Evolutionary conservation across 2,888 invertebrate genomes (phyloP), one percentile per base, ranked within the genome.

Genomic region (Notocelia uddmanniana): DNA sequence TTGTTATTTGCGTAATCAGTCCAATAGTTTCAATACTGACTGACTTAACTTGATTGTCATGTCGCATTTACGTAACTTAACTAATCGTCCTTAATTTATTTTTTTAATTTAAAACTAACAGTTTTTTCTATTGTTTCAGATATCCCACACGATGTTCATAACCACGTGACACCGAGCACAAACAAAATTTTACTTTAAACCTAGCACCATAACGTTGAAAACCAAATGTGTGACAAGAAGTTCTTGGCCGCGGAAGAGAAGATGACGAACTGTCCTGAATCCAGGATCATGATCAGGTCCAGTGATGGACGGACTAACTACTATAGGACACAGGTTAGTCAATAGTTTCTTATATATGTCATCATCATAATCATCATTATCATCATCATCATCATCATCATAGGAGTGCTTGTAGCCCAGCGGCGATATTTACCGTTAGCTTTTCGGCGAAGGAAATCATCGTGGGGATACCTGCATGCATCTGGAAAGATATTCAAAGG

Each of bases 221-320:
- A 45, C 45, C 45, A 6, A 45, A 45, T 93, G 92, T 87, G 91
- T 83, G 90, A 92, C 74, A 92, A 91, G 75, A 81, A 78, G 77
- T 80, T 75, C 34, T 75, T 79, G 34, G 78, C 80, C 60, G 81
- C 84, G 54, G 80, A 81, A 77, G 84, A 84, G 74, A 92, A 89
- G 79, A 93, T 93, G 93, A 92, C 92, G 79, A 93, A 90, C 85
- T 86, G 86, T 21, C 91, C 91, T 31, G 93, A 93, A 76, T 90
- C 92, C 19, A 87, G 93, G 76, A 89, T 92, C 37, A 93, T 93
- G 89, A 93, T 93, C 84, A 80, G 92, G 78, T 83, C 90, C 2
- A 85, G 79, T 11, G 88, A 91, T 73, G 90, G 88, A 48, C 87
- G 88, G 54, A 62, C 67, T 3, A 86, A 85, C 70, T 89, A 81